Evolutionary conservation across 2,888 invertebrate species (phyloP), one percentile per base, ranked within the genome.

Genomic region (Plusia festucae): DNA sequence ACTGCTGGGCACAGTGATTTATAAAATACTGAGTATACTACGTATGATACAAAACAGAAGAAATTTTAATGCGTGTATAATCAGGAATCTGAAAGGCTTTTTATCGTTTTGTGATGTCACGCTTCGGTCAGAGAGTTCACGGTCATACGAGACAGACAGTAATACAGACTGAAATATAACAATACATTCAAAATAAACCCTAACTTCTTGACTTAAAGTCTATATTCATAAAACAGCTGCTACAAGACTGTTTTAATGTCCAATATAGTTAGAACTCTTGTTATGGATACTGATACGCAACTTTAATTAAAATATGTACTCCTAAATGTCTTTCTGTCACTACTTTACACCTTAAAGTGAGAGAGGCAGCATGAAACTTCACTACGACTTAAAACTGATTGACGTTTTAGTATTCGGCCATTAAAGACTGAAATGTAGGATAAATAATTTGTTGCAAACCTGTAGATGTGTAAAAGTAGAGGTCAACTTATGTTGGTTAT

Each of bases 51-150:
- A 18, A 20, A 24, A 49, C 53, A 40, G 6, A 57, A 54, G 52
- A 44, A 27, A 44, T 52, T n/a, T 62, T 59, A 34, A 57, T 53
- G 60, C 65, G 53, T 53, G 27, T 64, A 68, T 68, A 77, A 80
- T 68, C 68, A 61, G 54, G 78, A 68, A 74, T 77, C 59, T 52
- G 7, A 53, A 20, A 24, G 30, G 44, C 58, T 70, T 55, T 64
- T 69, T 15, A 69, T 72, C 66, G 56, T 79, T 75, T 65, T 62
- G 24, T 54, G 49, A 68, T 70, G 70, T 72, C 79, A 81, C 60
- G 79, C 56, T 56, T 60, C 68, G 70, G 64, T 60, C 70, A 56
- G 3, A 1, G 60, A 72, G 79, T 80, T 80, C 82, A 80, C 57
- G 79, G 82, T 65, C 82, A 57, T 32, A 63, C 53, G 51, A 34